A percentile compares a stretch with the other conserved stretches of the same genome.
Evolutionary conservation across 1,140 invertebrate species (phyloP).

Genomic region (Nasonia vitripennis): DNA sequence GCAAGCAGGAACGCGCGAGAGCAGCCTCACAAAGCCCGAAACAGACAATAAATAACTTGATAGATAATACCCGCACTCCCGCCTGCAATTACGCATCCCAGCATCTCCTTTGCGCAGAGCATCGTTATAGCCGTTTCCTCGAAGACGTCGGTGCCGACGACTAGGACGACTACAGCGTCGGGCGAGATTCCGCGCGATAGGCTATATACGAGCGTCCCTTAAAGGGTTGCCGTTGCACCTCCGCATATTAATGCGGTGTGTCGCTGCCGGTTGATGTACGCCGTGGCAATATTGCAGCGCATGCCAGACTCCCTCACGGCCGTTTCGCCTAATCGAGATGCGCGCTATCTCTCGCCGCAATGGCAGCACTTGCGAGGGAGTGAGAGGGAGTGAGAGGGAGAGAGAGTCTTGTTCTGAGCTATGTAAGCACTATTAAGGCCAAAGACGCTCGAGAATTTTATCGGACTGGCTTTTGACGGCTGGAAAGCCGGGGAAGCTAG

Average conservation of each 20-base stretch:
- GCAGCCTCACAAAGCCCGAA: not conserved
- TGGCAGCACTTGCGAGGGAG: not conserved
- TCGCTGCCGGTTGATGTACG: constrained; percentile 55
- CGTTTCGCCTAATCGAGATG: constrained; percentile 57
- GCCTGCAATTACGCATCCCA: not conserved
- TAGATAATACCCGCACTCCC: not conserved
- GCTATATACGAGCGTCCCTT: constrained; percentile 1
- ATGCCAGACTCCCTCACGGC: constrained; percentile 59
- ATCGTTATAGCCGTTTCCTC: not conserved
- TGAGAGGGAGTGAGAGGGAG: not conserved
- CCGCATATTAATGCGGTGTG: constrained; percentile 43
- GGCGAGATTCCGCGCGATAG: not conserved
- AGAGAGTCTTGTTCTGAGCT: not conserved
- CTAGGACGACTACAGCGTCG: not conserved
- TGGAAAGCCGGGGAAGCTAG: not conserved
- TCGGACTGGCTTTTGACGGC: not conserved
- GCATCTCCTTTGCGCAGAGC: not conserved
- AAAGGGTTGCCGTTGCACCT: not conserved
- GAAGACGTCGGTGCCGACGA: not conserved
- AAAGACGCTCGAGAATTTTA: not conserved
- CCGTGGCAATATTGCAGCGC: constrained; percentile 57
- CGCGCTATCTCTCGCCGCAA: constrained; percentile 7
- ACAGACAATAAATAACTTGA: constrained; percentile 10
- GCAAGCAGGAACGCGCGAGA: not conserved
- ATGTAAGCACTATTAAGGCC: not conserved